Evolutionary conservation across 2,113 vertebrate genomes (phyloP), one percentile per base, ranked within the genome.

Genomic region (Psittacula cyanocephala): DNA sequence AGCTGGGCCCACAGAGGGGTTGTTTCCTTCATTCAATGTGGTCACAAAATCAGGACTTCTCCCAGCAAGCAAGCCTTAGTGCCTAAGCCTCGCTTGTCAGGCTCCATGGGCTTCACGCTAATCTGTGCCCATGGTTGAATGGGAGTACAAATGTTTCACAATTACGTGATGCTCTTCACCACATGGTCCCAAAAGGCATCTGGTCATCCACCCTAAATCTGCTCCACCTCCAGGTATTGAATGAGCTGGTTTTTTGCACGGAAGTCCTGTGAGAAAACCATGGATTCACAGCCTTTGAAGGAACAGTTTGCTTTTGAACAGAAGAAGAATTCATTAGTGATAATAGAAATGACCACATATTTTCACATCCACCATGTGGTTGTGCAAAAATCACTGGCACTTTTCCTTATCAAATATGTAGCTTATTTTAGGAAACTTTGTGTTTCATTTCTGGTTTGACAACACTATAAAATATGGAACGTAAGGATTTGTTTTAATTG

Each of bases 151-250:
- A 3, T 5, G 1, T 22, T 83, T 25, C 29, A 27, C 39, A 39
- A 0, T 22, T 22, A 5, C 0, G 3, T 0, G 0, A 15, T 19
- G n/a, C 49, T 87, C 8, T 1, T 81, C 67, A 28, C 39, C n/a
- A 2, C 1, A 0, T 6, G 8, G 28, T 68, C 69, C n/a, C 76
- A 9, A 50, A 24, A 29, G n/a, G 29, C 33, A 3, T 75, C 67
- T 37, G 18, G 13, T 53, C 52, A 15, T n/a, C 79, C 63, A 6
- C 35, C 44, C 59, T 55, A 90, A 67, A 43, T n/a, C 37, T 46
- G 44, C 63, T 55, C 46, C 27, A 2, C 2, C 9, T 59, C 46
- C 46, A 50, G 4, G 0, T 60, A 13, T 10, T 28, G n/a, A 35
- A 33, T 13, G n/a, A 83, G 13, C 24, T 59, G 71, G 4, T 24